These are phyloP conservation scores for Argyra leucocephala DNA, from an alignment of 2,888 invertebrate genomes.

Conservation along the genomic window DNA sequence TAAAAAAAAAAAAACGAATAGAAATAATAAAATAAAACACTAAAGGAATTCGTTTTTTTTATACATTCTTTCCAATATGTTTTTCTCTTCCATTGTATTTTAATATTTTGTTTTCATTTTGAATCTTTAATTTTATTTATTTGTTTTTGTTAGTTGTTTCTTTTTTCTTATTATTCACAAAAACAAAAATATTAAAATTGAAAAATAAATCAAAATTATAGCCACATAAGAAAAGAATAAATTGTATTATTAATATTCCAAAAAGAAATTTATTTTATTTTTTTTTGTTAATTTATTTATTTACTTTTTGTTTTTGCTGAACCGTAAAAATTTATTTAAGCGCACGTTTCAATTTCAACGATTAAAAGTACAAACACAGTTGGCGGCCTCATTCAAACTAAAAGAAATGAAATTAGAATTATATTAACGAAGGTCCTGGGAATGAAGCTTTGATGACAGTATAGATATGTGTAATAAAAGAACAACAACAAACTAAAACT, in stretches of 20 bases:
- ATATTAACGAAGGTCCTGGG: constrained; percentile 34
- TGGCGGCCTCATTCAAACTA: constrained; percentile 38
- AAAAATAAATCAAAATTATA: too few relatives aligned
- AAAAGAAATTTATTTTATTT: neutral
- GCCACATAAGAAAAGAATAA: too few relatives aligned
- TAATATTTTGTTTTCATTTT: neutral
- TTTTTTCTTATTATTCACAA: neutral
- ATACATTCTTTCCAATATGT: too few relatives aligned
- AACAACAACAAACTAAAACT: too few relatives aligned
- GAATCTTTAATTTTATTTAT: neutral
- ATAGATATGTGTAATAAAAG: too few relatives aligned
- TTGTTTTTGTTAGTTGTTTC: neutral
- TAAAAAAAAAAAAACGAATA: too few relatives aligned
- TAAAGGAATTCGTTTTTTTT: too few relatives aligned
- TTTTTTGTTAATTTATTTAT: neutral
- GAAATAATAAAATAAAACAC: too few relatives aligned
- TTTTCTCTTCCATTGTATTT: too few relatives aligned
- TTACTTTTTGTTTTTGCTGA: neutral
- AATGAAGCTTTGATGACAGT: constrained; percentile 20
- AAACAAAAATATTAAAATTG: too few relatives aligned
- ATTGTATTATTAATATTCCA: too few relatives aligned
- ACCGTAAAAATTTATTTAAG: neutral
- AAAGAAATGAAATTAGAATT: constrained; percentile 28
- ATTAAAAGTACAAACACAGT: constrained; percentile 33
- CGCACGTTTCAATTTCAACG: neutral